Evolutionary conservation across 2,888 invertebrate genomes (phyloP).

Genomic region (Drosophila aldrichi): DNA sequence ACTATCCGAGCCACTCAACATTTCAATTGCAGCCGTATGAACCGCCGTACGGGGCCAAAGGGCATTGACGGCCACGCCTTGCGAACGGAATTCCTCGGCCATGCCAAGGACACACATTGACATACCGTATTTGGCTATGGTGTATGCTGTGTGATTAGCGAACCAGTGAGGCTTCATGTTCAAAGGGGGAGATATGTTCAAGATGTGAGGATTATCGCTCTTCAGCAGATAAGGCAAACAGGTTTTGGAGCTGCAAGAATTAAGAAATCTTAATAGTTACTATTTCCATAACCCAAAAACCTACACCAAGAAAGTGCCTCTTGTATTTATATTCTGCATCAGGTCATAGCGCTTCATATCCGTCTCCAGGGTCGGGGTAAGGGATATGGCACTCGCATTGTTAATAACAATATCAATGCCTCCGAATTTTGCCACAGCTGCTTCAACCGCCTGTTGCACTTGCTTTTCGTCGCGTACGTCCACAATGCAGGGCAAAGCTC

Average conservation of each 20-base stretch:
- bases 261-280: not conserved
- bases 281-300: slow-evolving; percentile 65
- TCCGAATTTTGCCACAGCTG: slow-evolving; percentile 92
- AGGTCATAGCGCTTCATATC: slow-evolving; percentile 98
- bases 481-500: slow-evolving; percentile 91
- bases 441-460: slow-evolving; percentile 88
- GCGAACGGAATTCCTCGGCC: slow-evolving; percentile 94
- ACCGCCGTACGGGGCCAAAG: slow-evolving; percentile 98
- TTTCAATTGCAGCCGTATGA: slow-evolving; percentile 96
- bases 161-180: slow-evolving; percentile 96
- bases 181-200: slow-evolving; percentile 97
- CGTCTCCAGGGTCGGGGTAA: slow-evolving; percentile 92
- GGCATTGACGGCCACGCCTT: slow-evolving; percentile 96
- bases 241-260: slow-evolving; percentile 90
- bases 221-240: slow-evolving; percentile 95
- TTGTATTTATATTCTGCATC: slow-evolving; percentile 97
- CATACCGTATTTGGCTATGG: slow-evolving; percentile 99
- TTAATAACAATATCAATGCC: slow-evolving; percentile 98
- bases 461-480: slow-evolving; percentile 92
- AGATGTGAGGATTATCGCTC: slow-evolving; percentile 95
- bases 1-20: slow-evolving; percentile 88
- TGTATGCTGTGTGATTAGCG: slow-evolving; percentile 95
- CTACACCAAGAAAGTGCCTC: slow-evolving; percentile 98
- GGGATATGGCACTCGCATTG: slow-evolving; percentile 97
- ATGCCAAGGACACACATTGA: slow-evolving; percentile 99